Conservation (phyloP, 2,888 invertebrate species). For the Marasmarcha lunaedactyla region DNA sequence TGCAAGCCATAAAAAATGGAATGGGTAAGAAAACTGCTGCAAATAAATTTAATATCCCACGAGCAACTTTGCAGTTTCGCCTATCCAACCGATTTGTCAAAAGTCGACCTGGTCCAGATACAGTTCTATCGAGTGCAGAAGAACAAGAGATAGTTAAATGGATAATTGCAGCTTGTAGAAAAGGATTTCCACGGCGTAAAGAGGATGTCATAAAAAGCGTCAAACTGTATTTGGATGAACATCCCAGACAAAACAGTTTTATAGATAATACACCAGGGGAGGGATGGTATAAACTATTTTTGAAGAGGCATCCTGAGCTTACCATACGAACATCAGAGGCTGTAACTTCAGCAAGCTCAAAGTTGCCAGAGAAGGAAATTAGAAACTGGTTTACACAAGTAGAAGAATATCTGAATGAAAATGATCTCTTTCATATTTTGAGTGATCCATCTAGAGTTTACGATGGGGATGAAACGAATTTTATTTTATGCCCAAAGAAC, state of each 20-base stretch:
- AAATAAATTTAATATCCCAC: slow-evolving; percentile 17
- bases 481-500: slow-evolving; percentile 19
- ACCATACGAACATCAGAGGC: no score
- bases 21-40: slow-evolving; percentile 17
- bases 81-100: no score
- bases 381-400: slow-evolving; percentile 17
- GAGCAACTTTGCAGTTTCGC: slow-evolving; percentile 18
- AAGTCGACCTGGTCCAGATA: slow-evolving; percentile 17
- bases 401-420: slow-evolving; percentile 16
- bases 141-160: slow-evolving; percentile 16
- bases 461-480: slow-evolving; percentile 20
- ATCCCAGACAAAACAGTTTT: slow-evolving; percentile 17
- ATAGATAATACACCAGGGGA: slow-evolving; percentile 11
- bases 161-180: slow-evolving; percentile 14
- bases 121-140: slow-evolving; percentile 15
- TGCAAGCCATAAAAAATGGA: slow-evolving; percentile 16
- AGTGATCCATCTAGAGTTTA: slow-evolving; percentile 13
- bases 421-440: slow-evolving; percentile 7
- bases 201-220: slow-evolving; percentile 17
- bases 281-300: slow-evolving; percentile 14
- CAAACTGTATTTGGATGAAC: slow-evolving; percentile 18
- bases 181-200: slow-evolving; percentile 17
- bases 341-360: no score
- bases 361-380: no score
- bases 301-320: no score